Percentiles rank a stretch among this genome's conserved stretches.
phyloP scores from a whole-genome alignment of 2,888 invertebrate species.

The Heliconius cydno region DNA sequence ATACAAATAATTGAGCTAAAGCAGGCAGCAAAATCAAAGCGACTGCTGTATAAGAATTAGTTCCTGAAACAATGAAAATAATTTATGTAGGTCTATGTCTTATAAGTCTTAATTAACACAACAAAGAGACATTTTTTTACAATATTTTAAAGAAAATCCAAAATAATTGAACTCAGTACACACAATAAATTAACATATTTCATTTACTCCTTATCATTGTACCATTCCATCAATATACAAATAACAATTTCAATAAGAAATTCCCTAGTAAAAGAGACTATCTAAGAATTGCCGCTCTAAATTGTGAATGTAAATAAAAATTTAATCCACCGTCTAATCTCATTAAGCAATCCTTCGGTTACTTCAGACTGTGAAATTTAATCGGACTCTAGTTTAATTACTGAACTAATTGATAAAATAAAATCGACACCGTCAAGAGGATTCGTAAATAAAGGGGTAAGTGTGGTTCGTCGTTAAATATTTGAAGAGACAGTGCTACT shows the following conservation, averaged over 20 bases:
- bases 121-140: no score
- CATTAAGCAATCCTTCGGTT: slow-evolving; percentile 32
- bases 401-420: slow-evolving; percentile 57
- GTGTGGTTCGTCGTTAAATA: slow-evolving; percentile 42
- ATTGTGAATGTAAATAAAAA: slow-evolving; percentile 21
- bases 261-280: not conserved
- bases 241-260: not conserved
- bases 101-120: no score
- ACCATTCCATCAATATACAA: not conserved
- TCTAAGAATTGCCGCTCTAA: not conserved
- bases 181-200: no score
- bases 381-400: slow-evolving; percentile 53
- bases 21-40: slow-evolving; percentile 61
- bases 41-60: slow-evolving; percentile 58
- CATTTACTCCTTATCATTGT: no score
- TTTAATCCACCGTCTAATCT: slow-evolving; percentile 28
- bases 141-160: no score
- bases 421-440: slow-evolving; percentile 52
- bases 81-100: not conserved
- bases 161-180: no score
- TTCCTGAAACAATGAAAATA: slow-evolving; percentile 60
- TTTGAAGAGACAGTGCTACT: slow-evolving; percentile 36
- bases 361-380: slow-evolving; percentile 41
- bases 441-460: slow-evolving; percentile 41
- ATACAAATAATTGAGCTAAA: slow-evolving; percentile 61